Evolutionary conservation across 2,113 vertebrate genomes (phyloP), one percentile per base, ranked within the genome.

Genomic region (Platysternon megacephalum): DNA sequence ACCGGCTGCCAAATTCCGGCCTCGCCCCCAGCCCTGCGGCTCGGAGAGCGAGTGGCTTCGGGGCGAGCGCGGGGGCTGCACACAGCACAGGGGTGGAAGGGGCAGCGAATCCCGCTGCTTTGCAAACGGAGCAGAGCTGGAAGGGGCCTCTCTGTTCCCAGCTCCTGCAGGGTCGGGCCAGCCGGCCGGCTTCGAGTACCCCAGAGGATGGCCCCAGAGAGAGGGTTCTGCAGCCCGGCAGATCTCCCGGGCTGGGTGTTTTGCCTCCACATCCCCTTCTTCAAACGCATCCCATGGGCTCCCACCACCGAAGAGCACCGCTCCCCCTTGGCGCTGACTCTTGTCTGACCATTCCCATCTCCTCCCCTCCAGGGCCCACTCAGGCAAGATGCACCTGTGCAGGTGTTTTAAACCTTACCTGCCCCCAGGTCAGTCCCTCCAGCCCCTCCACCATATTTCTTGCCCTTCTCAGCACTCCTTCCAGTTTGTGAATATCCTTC

Each of bases 1-100:
- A 35, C 32, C 8, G 61, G 21, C 85, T 22, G 86, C 76, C 52
- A 82, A 83, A 11, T 14, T 21, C 42, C 2, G 5, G 2, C 11
- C 42, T 39, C 51, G n/a, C 68, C 46, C 2, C 1, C 11, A n/a
- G 10, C 32, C 61, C 61, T 4, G 2, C 8, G 3, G 4, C 0
- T 5, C 14, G 0, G 28, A 61, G 32, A 65, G 61, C 61, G 16
- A n/a, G n/a, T 7, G n/a, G 35, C 17, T 28, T 28, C 6, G 2
- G 16, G 61, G 44, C 7, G 1, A 58, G 3, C 26, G 14, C 11
- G 22, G 4, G 48, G 17, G 49, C 58, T 61, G 58, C 58, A 32
- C 58, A 28, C 29, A 32, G 58, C 13, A 16, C 14, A 35, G 58
- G 3, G 28, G 22, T 13, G 56, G 65, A 1, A 42, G 49, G 51